A percentile compares a stretch with the other conserved stretches of the same genome.
Conservation (phyloP, 92 coral and sea anemone species). For the Phenganax stokvisi region DNA sequence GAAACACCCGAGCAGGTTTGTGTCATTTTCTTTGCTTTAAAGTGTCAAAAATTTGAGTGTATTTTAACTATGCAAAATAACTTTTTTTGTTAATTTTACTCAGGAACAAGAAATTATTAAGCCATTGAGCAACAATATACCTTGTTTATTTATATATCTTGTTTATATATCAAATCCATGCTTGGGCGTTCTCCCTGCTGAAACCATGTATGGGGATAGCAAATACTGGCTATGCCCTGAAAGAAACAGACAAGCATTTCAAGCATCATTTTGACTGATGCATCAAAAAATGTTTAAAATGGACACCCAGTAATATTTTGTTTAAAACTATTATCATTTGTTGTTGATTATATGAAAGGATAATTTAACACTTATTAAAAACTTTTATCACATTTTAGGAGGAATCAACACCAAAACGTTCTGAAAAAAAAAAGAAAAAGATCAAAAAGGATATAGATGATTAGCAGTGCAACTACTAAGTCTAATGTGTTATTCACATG, state of each 20-base stretch:
- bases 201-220: no score
- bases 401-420: slow-evolving; percentile 53
- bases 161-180: no score
- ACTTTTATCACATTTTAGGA: not conserved
- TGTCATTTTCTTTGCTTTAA: not conserved
- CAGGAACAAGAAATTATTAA: no score
- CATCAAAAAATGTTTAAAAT: no score
- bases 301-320: not conserved
- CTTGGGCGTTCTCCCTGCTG: no score
- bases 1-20: slow-evolving; percentile 43
- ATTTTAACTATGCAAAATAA: not conserved
- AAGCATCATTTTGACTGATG: no score
- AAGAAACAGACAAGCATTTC: no score
- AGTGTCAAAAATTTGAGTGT: not conserved
- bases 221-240: no score
- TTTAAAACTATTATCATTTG: not conserved
- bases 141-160: no score
- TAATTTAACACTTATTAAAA: not conserved
- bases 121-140: no score
- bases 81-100: not conserved
- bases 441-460: slow-evolving; percentile 55
- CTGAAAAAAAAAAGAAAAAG: slow-evolving; percentile 85
- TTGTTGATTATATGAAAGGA: not conserved
- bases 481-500: no score
- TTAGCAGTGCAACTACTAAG: not conserved